Conservation (phyloP, 92 coral and sea anemone species). For the Porites cylindrica region DNA sequence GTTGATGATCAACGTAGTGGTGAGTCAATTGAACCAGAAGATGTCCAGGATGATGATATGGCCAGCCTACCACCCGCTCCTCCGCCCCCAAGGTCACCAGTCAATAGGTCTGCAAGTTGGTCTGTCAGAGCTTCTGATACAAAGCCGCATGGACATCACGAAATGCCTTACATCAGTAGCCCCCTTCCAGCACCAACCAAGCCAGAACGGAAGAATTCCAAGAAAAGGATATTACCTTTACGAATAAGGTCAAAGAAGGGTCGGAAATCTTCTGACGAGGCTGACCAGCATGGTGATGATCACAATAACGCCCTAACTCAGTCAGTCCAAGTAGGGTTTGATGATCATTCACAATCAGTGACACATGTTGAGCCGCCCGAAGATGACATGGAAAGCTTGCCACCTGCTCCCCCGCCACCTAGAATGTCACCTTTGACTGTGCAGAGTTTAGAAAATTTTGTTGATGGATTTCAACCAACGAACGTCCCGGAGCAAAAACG, state of each 20-base stretch:
- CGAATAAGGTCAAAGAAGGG: slow-evolving; percentile 41
- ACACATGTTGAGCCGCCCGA: slow-evolving; percentile 36
- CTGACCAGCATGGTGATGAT: not conserved
- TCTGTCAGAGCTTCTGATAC: slow-evolving; percentile 21
- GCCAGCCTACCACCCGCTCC: slow-evolving; percentile 83
- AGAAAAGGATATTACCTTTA: slow-evolving; percentile 38
- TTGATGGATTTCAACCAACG: slow-evolving; percentile 36
- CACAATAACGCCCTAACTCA: not conserved
- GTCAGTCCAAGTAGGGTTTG: slow-evolving; percentile 1
- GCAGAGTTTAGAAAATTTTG: slow-evolving; percentile 7
- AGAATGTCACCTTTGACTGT: slow-evolving; percentile 31
- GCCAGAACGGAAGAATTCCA: slow-evolving; percentile 39
- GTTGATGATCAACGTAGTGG: not conserved
- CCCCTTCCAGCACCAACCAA: slow-evolving; percentile 22
- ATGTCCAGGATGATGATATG: slow-evolving; percentile 59
- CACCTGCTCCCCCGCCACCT: slow-evolving; percentile 91
- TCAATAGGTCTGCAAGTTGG: slow-evolving; percentile 33
- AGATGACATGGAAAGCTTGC: slow-evolving; percentile 76
- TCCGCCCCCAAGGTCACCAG: slow-evolving; percentile 71
- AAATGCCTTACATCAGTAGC: not conserved
- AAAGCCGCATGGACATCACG: not conserved
- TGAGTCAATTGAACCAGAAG: not conserved
- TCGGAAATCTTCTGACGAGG: slow-evolving; percentile 16
- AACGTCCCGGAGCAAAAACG: not conserved
- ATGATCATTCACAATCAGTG: not conserved